Conservation (phyloP, 1,140 invertebrate species). For the Latrodectus geometricus region DNA sequence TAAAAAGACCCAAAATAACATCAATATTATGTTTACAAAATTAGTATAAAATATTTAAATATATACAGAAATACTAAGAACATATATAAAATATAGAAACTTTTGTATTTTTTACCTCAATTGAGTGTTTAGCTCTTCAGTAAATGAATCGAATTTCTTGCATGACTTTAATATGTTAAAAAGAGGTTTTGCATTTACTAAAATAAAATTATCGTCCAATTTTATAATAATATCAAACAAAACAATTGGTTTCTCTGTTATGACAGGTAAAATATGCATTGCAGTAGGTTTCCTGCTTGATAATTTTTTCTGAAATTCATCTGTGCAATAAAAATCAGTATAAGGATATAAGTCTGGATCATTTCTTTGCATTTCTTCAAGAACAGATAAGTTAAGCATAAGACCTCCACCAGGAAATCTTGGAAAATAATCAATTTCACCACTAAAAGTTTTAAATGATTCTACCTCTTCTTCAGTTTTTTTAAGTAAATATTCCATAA, state of each 20-base stretch:
- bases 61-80: no score
- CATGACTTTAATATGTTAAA: neutral
- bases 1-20: no score
- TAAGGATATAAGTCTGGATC: conserved; percentile 6
- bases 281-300: no score
- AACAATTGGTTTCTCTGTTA: no score
- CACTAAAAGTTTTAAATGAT: neutral
- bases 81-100: no score
- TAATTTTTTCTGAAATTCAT: neutral
- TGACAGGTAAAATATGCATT: neutral
- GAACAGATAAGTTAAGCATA: neutral
- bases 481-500: neutral
- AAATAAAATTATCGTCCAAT: conserved; percentile 9
- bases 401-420: conserved; percentile 20
- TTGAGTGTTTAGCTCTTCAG: neutral
- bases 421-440: neutral
- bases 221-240: neutral
- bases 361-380: conserved; percentile 3
- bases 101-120: neutral
- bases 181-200: neutral
- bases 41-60: no score
- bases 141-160: neutral
- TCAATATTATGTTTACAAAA: no score
- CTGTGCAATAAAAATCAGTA: conserved; percentile 11
- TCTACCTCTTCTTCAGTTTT: neutral